Conservation (phyloP, 2,888 invertebrate genomes). For the Rotaria macrura region DNA sequence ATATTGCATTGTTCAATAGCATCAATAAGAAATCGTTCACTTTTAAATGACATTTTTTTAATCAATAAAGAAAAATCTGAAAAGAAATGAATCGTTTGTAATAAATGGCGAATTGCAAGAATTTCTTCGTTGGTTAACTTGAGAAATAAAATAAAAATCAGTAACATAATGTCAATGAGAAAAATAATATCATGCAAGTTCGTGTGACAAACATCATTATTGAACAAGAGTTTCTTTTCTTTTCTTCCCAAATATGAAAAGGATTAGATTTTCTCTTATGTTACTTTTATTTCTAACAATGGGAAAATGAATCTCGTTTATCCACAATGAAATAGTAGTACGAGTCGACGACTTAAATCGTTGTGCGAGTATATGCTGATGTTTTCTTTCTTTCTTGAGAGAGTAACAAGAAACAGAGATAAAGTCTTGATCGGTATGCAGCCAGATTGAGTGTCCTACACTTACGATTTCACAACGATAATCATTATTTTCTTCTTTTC, state of each 20-base stretch:
- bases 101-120: background rate
- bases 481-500: background rate
- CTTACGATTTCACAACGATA: background rate
- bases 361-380: background rate
- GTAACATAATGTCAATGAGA: background rate
- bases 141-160: background rate
- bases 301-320: background rate
- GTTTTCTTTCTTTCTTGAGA: background rate
- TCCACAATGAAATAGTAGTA: background rate
- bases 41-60: background rate
- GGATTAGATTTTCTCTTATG: background rate
- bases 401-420: background rate
- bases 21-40: background rate
- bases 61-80: too few species aligned
- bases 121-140: background rate
- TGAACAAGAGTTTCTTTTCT: background rate
- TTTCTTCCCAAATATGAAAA: background rate
- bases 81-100: too few species aligned
- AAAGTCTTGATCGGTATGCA: background rate
- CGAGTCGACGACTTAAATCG: background rate
- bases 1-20: background rate
- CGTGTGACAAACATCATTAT: background rate
- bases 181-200: background rate
- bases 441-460: background rate
- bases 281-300: background rate